Percentiles rank a stretch among this genome's conserved stretches.
Conservation (phyloP, 1,140 invertebrate genomes). For the Stegodyphus dumicola region DNA sequence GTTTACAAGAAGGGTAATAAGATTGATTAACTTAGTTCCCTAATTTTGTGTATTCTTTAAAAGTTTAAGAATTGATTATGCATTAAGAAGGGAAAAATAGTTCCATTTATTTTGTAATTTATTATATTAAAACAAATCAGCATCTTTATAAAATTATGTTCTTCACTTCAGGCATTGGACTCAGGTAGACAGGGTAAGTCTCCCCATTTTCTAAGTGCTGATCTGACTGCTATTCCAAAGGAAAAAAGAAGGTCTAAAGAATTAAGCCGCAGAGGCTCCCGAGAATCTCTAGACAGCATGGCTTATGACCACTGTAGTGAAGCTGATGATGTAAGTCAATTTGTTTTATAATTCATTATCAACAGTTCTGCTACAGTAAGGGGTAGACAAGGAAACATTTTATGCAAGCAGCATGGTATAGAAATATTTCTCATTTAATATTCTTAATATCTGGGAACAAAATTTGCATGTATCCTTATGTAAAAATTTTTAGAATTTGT, state of each 20-base stretch:
- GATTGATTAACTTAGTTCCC: no score
- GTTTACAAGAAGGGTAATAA: no score
- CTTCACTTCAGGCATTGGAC: constrained; percentile 60
- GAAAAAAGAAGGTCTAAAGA: constrained; percentile 70
- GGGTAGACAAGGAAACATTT: constrained; percentile 29
- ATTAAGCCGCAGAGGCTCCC: constrained; percentile 72
- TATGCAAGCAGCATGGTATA: no score
- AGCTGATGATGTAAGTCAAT: constrained; percentile 73
- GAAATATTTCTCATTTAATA: no score
- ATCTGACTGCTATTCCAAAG: constrained; percentile 63
- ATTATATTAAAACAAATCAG: no score
- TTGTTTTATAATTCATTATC: constrained; percentile 5
- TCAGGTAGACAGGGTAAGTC: constrained; percentile 59
- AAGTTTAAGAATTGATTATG: no score
- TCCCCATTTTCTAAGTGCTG: constrained; percentile 62
- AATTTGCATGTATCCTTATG: no score
- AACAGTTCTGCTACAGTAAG: background rate
- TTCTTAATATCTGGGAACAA: no score
- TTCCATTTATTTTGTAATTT: no score
- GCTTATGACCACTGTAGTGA: constrained; percentile 71
- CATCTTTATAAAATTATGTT: background rate
- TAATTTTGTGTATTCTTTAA: no score
- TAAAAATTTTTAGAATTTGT: no score
- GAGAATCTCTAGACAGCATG: constrained; percentile 75
- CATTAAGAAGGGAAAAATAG: no score